phyloP scores from a whole-genome alignment of 2,113 vertebrate species.

The Corythornis madagascariensis region DNA sequence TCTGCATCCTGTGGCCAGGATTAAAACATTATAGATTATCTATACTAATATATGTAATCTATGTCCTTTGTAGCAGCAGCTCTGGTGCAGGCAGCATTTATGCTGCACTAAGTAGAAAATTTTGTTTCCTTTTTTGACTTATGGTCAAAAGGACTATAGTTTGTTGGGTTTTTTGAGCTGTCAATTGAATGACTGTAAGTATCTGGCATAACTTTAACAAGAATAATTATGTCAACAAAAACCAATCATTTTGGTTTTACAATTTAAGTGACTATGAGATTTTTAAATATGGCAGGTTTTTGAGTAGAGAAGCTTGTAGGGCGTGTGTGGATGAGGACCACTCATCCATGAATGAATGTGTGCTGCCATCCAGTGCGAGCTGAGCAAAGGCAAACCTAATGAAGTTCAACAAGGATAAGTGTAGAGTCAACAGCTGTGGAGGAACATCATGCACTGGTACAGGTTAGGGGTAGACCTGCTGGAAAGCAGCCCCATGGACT shows the following conservation, averaged over 20 bases:
- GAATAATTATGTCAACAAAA: neutral
- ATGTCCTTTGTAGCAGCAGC: conserved; percentile 46
- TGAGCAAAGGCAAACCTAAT: too few species aligned
- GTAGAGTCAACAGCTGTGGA: too few species aligned
- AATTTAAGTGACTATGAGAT: neutral
- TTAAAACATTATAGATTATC: neutral
- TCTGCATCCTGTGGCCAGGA: neutral
- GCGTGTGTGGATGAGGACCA: neutral
- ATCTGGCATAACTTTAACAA: neutral
- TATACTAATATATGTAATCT: conserved; percentile 33
- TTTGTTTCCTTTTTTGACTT: conserved; percentile 17
- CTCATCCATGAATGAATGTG: neutral
- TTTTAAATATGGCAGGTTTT: neutral
- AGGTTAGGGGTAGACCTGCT: too few species aligned
- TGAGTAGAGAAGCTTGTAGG: neutral
- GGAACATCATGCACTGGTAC: too few species aligned
- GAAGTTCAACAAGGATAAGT: too few species aligned
- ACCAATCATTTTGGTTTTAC: neutral
- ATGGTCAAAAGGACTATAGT: neutral
- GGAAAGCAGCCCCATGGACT: too few species aligned
- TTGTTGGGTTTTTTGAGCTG: neutral
- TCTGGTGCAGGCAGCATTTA: conserved; percentile 13
- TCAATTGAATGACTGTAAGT: neutral
- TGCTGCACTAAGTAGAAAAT: neutral
- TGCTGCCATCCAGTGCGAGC: too few species aligned